Conservation (phyloP, 2,797 vertebrate genomes). For the Pangasius macronema region DNA sequence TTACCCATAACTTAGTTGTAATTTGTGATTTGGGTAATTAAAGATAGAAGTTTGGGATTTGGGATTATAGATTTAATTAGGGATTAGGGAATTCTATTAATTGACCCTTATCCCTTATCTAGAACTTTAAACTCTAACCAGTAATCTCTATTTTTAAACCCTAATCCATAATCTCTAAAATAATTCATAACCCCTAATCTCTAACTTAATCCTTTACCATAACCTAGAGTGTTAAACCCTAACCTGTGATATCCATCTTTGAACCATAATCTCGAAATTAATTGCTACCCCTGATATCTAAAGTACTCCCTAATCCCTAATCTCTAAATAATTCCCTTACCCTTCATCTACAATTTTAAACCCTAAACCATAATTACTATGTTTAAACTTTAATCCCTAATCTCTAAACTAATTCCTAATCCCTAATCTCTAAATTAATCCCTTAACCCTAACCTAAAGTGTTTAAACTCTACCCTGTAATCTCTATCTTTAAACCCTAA, state of each 20-base stretch:
- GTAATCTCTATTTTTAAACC: not conserved
- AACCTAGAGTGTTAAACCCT: no score
- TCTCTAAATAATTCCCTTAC: not conserved
- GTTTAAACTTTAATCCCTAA: not conserved
- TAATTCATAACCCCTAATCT: not conserved
- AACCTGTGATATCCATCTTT: not conserved
- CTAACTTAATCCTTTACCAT: not conserved
- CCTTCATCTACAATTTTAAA: not conserved
- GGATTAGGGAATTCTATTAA: no score
- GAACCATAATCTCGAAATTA: not conserved
- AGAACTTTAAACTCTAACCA: not conserved
- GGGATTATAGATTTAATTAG: no score
- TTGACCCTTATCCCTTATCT: not conserved
- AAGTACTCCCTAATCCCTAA: not conserved
- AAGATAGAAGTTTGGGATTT: no score
- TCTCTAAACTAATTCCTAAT: not conserved
- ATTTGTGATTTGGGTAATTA: no score
- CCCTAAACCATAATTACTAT: not conserved
- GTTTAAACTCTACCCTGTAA: not conserved
- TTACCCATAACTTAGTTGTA: not conserved
- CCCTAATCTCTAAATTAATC: not conserved
- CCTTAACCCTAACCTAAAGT: not conserved
- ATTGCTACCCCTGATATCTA: not conserved
- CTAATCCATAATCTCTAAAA: not conserved
- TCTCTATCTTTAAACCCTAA: not conserved